Base-by-base conservation (phyloP, 2,797 vertebrate genomes). In the Dryobates pubescens region DNA sequence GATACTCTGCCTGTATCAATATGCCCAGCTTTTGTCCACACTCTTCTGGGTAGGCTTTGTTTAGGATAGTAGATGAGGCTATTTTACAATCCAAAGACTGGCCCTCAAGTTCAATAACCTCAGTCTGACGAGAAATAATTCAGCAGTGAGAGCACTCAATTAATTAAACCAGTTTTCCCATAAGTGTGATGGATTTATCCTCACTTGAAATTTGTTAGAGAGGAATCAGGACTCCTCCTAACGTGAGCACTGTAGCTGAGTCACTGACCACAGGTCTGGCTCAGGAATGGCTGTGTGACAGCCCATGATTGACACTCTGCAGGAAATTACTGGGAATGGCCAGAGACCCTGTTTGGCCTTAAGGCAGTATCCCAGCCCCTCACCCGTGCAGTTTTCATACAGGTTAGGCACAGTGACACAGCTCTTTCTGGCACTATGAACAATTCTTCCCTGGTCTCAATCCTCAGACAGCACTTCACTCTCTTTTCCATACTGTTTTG, bases 131-230 rank as follows among this genome's bases (percentile, higher is more conserved):
- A 23, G 54, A 84, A 62, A 12, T 49, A 89, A 79, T 82, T 71
- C 45, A 59, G 58, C 29, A 79, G 34, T 19, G 19, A 78, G 57
- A 82, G 43, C 51, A 79, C 12, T 73, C 81, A 61, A 67, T 38
- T 77, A 81, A 70, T 90, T 86, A 91, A 94, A 91, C 23, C n/a
- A 56, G 41, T 87, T 77, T 90, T 54, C 41, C 71, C 54, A 74
- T 77, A 78, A 84, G 11, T 17, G 58, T 7, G 5, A 94, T 54
- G 63, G 70, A 91, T 93, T 95, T 92, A 73, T 62, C 63, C 56
- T 89, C 38, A 24, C 30, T 78, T 67, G 73, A 70, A 67, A 70
- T 79, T 56, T 75, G 70, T 64, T 34, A 26, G 24, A 0, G 3
- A 41, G 59, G 47, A 51, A 80, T 51, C 51, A 23, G 82, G 65